phyloP scores from a whole-genome alignment of 1,140 invertebrate species.

The Conus betulinus region DNA sequence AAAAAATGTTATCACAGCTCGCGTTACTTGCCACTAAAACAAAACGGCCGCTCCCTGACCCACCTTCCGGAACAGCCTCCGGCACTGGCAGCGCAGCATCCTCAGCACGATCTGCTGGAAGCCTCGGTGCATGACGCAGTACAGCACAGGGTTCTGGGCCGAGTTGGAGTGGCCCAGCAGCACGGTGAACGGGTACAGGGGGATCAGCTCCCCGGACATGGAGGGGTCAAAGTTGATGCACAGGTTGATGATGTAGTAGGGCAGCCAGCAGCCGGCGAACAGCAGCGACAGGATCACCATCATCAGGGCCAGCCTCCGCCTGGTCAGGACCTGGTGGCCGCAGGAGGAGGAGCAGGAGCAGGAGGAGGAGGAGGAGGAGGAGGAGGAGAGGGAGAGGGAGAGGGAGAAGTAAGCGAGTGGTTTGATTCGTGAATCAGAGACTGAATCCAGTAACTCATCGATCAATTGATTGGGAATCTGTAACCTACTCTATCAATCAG shows the following conservation, averaged over 20 bases:
- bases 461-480: too few species aligned
- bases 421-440: too few species aligned
- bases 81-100: background rate
- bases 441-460: too few species aligned
- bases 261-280: conserved; percentile 88
- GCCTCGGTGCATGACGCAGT: conserved; percentile 67
- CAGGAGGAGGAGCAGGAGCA: too few species aligned
- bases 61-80: background rate
- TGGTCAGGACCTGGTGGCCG: conserved; percentile 78
- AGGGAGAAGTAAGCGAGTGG: too few species aligned
- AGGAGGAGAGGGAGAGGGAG: too few species aligned
- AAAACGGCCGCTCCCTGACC: background rate
- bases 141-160: conserved; percentile 70
- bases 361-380: too few species aligned
- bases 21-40: too few species aligned
- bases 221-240: conserved; percentile 80
- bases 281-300: conserved; percentile 84
- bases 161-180: conserved; percentile 80
- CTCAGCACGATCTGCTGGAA: conserved; percentile 55
- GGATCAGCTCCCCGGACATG: conserved; percentile 52
- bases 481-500: too few species aligned
- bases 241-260: conserved; percentile 83
- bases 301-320: conserved; percentile 84
- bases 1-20: too few species aligned
- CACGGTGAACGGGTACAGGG: conserved; percentile 76